Base-by-base conservation (phyloP, 2,888 invertebrate genomes). In the Carterocephalus palaemon region DNA sequence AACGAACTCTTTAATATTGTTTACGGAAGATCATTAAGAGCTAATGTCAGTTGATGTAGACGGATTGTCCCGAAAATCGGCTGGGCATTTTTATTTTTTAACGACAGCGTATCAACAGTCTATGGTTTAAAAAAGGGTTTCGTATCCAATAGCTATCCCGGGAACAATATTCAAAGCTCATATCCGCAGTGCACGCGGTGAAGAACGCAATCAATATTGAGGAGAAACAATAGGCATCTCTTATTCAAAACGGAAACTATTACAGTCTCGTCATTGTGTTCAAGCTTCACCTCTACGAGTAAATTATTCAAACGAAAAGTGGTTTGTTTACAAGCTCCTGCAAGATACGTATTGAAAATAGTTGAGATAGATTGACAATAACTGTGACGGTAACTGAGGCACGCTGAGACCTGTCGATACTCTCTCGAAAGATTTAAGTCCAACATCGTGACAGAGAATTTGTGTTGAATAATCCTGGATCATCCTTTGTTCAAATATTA, bases 171-270 rank as follows among this genome's bases (percentile, higher is more conserved):
- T 61, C 60, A 62, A 64, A 55, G 55, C 61, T 62, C 59, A 59
- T 61, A 66, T 66, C 68, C 62, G 67, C 66, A 56, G 66, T 64
- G 64, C 57, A 63, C 60, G 62, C 63, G 72, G 76, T 72, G 70
- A 38, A 37, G 45, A 74, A 73, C 68, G 74, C 76, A 80, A 84
- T 85, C 84, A 83, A 85, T 83, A 84, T 74, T 66, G 72, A 64
- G 68, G 64, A 67, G 68, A 85, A 79, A 86, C 85, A 86, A 86
- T 83, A 64, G 81, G 60, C 74, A 76, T 77, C 74, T 76, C 80
- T 76, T 79, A 80, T 81, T 82, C 75, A 76, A 77, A 84, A 78
- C 82, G 85, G 85, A 85, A 86, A 85, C 85, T 85, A 81, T 85
- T 85, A 86, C 72, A 71, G 75, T 59, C 62, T 69, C 63, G 68